These are phyloP conservation scores for Chiropotes sagulatus DNA, from an alignment of 2,797 vertebrate genomes.

Conservation along the genomic window DNA sequence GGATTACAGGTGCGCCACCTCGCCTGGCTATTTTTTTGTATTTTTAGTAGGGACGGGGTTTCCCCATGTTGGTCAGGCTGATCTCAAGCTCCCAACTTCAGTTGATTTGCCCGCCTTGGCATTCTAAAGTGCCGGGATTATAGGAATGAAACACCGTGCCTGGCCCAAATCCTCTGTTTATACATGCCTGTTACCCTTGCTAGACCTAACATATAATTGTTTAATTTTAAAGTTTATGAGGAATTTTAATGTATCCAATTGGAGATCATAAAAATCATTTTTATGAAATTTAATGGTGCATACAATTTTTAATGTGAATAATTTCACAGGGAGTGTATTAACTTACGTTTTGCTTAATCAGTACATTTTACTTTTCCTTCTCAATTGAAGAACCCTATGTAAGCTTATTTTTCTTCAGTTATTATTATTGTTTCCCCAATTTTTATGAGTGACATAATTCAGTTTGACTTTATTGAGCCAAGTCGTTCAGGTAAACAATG, in stretches of 20 bases:
- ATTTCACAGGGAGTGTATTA: neutral
- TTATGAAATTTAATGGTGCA: neutral
- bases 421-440: neutral
- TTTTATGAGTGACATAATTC: neutral
- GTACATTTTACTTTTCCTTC: neutral
- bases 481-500: neutral
- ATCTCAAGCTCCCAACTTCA: no score
- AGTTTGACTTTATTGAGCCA: neutral
- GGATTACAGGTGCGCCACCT: no score
- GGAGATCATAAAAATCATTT: neutral
- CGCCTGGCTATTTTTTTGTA: no score
- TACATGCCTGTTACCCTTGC: neutral
- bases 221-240: no score
- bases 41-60: no score
- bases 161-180: no score
- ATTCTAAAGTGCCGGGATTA: no score
- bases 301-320: neutral
- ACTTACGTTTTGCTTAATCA: neutral
- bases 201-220: neutral
- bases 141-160: no score
- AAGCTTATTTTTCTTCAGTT: no score
- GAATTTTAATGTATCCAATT: neutral
- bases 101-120: rapidly evolving
- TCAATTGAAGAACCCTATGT: neutral
- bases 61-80: no score